A percentile compares a stretch with the other conserved stretches of the same genome.
Conservation (phyloP, 2,888 invertebrate genomes). For the Neria commutata region DNA sequence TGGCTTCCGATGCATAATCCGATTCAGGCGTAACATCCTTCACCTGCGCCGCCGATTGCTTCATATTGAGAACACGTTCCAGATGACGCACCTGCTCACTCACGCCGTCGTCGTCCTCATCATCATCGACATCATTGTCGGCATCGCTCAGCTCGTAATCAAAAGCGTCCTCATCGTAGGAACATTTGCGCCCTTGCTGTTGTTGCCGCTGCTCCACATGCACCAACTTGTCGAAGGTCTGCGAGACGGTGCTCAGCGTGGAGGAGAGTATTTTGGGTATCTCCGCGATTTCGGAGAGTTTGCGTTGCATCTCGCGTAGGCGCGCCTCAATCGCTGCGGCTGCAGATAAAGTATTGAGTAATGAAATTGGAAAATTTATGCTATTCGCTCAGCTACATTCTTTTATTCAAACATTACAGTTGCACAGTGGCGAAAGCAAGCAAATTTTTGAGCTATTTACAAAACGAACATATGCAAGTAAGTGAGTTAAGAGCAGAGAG, state of each 20-base stretch:
- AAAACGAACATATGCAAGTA: conserved; percentile 9
- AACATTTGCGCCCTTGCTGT: conserved; percentile 41
- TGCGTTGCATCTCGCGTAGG: conserved; percentile 59
- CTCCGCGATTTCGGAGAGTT: conserved; percentile 60
- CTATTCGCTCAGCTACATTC: background rate
- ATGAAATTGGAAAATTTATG: conserved; percentile 22
- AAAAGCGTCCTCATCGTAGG: conserved; percentile 52
- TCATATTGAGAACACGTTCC: background rate
- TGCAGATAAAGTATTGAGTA: conserved; percentile 35
- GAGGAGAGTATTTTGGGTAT: conserved; percentile 59
- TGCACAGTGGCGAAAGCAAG: conserved; percentile 3
- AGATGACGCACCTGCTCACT: conserved; percentile 18
- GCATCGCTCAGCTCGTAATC: conserved; percentile 47
- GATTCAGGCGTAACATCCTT: conserved; percentile 57
- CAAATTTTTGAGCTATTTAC: too few species aligned
- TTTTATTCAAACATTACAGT: too few species aligned
- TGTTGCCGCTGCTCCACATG: conserved; percentile 29
- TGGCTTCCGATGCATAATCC: conserved; percentile 58
- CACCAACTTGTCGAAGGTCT: conserved; percentile 54
- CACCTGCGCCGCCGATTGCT: conserved; percentile 34
- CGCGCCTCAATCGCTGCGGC: conserved; percentile 55
- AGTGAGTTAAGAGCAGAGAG: background rate
- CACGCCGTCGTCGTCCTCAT: conserved; percentile 29
- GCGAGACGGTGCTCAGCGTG: conserved; percentile 59
- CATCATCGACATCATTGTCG: conserved; percentile 16